Percentiles rank a stretch among this genome's conserved stretches.
Conservation (phyloP, 2,888 invertebrate species). For the Parnassius mnemosyne region DNA sequence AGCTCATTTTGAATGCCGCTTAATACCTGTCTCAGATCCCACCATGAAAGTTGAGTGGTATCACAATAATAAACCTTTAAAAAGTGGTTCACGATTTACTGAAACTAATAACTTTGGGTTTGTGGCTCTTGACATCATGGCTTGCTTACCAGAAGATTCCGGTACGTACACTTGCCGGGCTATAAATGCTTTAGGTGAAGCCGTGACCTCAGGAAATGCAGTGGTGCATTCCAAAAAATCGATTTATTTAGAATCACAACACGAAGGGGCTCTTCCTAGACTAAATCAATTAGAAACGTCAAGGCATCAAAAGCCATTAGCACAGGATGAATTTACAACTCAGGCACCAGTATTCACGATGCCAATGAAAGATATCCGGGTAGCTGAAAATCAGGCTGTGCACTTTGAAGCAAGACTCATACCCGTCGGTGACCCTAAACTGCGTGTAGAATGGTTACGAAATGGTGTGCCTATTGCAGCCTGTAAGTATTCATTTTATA, state of each 20-base stretch:
- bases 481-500: constrained; percentile 78
- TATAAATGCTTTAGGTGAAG: constrained; percentile 94
- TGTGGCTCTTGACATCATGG: constrained; percentile 97
- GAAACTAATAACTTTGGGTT: constrained; percentile 99
- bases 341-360: constrained; percentile 96
- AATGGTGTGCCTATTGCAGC: constrained; percentile 95
- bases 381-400: constrained; percentile 94
- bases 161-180: constrained; percentile 98
- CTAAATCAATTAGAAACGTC: constrained; percentile 90
- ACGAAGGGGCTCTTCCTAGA: constrained; percentile 90
- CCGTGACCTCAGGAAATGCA: constrained; percentile 94
- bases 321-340: constrained; percentile 88
- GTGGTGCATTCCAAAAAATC: constrained; percentile 91
- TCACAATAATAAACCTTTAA: constrained; percentile 93
- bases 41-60: constrained; percentile 98
- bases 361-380: constrained; percentile 91
- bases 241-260: constrained; percentile 92
- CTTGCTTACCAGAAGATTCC: constrained; percentile 97
- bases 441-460: constrained; percentile 96
- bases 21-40: constrained; percentile 96
- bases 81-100: constrained; percentile 96
- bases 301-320: constrained; percentile 85
- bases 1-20: constrained; percentile 95
- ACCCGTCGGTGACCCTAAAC: constrained; percentile 95
- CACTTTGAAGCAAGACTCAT: constrained; percentile 97